Conservation (phyloP, 2,113 vertebrate genomes). For the rat (Rattus norvegicus) region GRCr8 NC_086032.1:102976501-102977000, state of each 20-base stretch:
- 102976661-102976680: not conserved
- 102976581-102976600: not conserved
- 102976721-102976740: not conserved
- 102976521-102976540: not conserved
- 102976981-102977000: not conserved
- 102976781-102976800: not conserved
- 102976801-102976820: not conserved
- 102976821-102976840: not conserved
- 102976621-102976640: not conserved
- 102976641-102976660: not conserved
- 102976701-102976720: not conserved
- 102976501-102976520: not conserved
- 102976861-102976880: not conserved
- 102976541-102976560: not conserved
- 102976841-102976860: not conserved
- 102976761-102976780: not conserved
- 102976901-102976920: not conserved
- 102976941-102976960: not conserved
- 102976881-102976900: not conserved
- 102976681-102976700: not conserved
- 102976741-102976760: not conserved
- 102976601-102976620: not conserved
- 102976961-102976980: constrained; percentile 5
- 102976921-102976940: not conserved
- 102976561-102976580: not conserved